These are phyloP conservation scores for Ennomos fuscantarius DNA, from an alignment of 2,888 invertebrate species.

Conservation along the genomic window DNA sequence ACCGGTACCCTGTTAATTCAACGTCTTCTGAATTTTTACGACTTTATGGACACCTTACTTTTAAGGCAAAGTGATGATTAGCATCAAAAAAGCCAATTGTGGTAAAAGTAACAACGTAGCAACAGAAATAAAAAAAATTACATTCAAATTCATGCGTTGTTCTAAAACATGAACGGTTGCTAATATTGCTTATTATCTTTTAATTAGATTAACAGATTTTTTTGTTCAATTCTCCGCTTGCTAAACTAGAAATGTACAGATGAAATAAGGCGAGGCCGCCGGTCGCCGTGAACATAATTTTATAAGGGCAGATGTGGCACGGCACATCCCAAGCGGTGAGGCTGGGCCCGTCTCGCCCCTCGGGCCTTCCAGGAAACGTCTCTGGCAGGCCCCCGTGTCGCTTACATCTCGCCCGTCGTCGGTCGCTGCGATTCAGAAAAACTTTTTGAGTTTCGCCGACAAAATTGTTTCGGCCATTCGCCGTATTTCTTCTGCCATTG, in stretches of 20 bases:
- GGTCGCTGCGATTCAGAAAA: constrained; percentile 57
- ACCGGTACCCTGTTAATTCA: too few species aligned
- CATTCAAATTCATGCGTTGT: too few species aligned
- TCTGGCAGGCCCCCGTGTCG: constrained; percentile 58
- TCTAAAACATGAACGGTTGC: background rate
- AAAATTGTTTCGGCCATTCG: constrained; percentile 62
- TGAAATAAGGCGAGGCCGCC: constrained; percentile 46
- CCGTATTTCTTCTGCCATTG: constrained; percentile 64
- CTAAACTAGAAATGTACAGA: constrained; percentile 28
- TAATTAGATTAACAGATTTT: constrained; percentile 9
- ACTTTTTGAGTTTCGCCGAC: constrained; percentile 76
- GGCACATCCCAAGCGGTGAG: constrained; percentile 62
- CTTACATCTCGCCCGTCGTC: constrained; percentile 54
- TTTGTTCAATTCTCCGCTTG: background rate
- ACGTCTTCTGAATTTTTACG: too few species aligned
- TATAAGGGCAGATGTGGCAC: constrained; percentile 73
- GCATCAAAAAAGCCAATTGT: too few species aligned
- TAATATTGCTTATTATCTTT: constrained; percentile 3
- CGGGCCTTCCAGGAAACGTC: constrained; percentile 78
- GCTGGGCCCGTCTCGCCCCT: constrained; percentile 66
- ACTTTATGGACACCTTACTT: too few species aligned
- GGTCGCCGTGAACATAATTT: constrained; percentile 41
- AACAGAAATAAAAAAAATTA: too few species aligned
- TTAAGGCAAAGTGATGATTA: too few species aligned
- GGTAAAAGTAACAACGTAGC: too few species aligned